Conservation (phyloP, 2,113 vertebrate species). For the Cercocebus atys region DNA sequence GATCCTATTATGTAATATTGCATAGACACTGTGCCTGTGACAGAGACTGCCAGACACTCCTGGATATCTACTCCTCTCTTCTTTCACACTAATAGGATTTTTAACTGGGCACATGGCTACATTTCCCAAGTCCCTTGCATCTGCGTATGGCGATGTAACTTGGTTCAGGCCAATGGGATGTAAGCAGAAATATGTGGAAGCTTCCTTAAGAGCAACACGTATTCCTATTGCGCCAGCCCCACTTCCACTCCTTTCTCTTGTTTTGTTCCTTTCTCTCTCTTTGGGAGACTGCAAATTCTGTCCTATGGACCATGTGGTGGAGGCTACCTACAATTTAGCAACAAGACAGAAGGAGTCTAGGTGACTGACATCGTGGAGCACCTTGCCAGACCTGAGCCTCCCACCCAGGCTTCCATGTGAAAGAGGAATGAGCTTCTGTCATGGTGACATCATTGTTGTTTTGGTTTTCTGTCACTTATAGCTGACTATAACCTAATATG, state of each 20-base stretch:
- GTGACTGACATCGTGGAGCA: background rate
- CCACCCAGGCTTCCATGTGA: background rate
- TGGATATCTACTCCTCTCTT: background rate
- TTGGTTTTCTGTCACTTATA: background rate
- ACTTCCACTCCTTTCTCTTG: background rate
- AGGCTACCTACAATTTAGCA: background rate
- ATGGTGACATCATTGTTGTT: background rate
- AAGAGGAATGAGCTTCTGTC: background rate
- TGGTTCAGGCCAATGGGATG: background rate
- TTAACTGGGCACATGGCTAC: background rate
- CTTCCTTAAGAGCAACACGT: background rate
- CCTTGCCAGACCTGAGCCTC: background rate
- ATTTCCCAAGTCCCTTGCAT: slow-evolving; percentile 41
- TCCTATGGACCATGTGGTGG: background rate
- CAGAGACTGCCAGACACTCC: background rate
- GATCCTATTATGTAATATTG: background rate
- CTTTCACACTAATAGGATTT: background rate
- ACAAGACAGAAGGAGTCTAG: background rate
- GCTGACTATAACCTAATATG: background rate
- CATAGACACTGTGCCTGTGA: background rate
- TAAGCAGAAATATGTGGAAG: background rate
- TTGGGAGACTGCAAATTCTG: background rate
- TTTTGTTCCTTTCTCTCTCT: background rate
- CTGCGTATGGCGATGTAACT: background rate
- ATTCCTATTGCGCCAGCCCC: background rate